Percentiles rank a stretch among this genome's conserved stretches.
Conservation (phyloP, 2,888 invertebrate genomes). For the Oligia strigilis region DNA sequence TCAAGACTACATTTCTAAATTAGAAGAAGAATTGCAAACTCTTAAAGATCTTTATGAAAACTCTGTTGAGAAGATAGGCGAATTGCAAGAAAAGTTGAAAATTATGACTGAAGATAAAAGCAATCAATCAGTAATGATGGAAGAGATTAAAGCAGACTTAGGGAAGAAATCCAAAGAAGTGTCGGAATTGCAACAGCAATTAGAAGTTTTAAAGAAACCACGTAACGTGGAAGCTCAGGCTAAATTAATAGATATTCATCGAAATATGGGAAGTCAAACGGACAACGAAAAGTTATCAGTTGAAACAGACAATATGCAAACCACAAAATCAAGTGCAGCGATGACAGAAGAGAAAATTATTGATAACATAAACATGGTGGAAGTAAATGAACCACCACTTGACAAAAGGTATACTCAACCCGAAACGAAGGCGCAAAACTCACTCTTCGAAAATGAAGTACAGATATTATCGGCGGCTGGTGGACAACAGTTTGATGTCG, state of each 20-base stretch:
- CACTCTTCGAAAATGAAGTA: constrained; percentile 73
- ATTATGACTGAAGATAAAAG: constrained; percentile 68
- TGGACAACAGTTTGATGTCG: constrained; percentile 77
- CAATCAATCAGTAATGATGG: constrained; percentile 64
- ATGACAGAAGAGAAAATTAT: constrained; percentile 30
- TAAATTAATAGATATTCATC: constrained; percentile 23
- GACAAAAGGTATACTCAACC: constrained; percentile 40
- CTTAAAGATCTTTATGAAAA: constrained; percentile 77
- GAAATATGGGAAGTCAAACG: constrained; percentile 70
- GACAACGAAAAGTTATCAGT: constrained; percentile 60
- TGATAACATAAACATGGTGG: constrained; percentile 18
- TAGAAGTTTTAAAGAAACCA: constrained; percentile 72
- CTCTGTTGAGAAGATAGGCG: constrained; percentile 70
- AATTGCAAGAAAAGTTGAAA: constrained; percentile 73
- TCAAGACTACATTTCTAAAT: constrained; percentile 76
- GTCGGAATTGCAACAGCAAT: constrained; percentile 68
- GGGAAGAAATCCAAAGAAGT: constrained; percentile 76
- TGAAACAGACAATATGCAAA: constrained; percentile 47
- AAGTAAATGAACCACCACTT: constrained; percentile 34
- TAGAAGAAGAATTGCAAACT: constrained; percentile 78
- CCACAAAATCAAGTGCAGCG: constrained; percentile 42
- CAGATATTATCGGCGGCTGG: constrained; percentile 77
- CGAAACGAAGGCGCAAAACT: constrained; percentile 56
- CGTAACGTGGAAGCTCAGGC: constrained; percentile 67
- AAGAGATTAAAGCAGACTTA: constrained; percentile 70